Percentiles rank a stretch among this genome's conserved stretches.
phyloP scores from a whole-genome alignment of 2,888 invertebrate species.

The Noctua pronuba region DNA sequence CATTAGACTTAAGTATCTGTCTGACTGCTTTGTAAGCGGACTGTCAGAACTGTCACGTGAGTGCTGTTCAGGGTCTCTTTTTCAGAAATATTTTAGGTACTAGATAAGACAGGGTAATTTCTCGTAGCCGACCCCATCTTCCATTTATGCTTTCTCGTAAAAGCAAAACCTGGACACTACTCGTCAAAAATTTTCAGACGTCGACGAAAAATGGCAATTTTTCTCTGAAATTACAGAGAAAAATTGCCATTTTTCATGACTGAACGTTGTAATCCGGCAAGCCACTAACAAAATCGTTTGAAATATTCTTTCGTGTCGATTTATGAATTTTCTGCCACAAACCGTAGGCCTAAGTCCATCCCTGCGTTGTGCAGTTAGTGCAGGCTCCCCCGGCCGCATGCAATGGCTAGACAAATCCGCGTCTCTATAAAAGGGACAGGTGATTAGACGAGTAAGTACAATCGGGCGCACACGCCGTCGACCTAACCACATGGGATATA shows the following conservation, averaged over 20 bases:
- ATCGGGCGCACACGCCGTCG: slow-evolving; percentile 83
- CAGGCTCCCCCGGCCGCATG: slow-evolving; percentile 86
- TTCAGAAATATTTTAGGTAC: not conserved
- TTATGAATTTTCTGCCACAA: slow-evolving; percentile 1
- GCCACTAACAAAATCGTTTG: not conserved
- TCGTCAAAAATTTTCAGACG: not conserved
- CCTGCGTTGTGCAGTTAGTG: slow-evolving; percentile 82
- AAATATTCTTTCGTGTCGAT: not conserved
- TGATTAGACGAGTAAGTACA: slow-evolving; percentile 88
- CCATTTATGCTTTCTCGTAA: not conserved
- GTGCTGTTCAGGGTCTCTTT: not conserved
- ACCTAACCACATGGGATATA: slow-evolving; percentile 83
- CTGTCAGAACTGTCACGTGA: not conserved
- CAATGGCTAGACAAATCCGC: slow-evolving; percentile 88
- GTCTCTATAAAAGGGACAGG: slow-evolving; percentile 90
- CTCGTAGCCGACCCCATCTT: not conserved
- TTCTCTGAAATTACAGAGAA: not conserved
- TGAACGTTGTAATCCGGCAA: not conserved
- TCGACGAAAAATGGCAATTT: too few species aligned
- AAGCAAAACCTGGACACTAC: not conserved
- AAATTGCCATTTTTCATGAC: not conserved
- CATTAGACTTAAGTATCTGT: not conserved
- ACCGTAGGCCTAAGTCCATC: slow-evolving; percentile 73
- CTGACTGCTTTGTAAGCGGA: not conserved
- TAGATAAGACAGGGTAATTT: not conserved